Conservation (phyloP, 92 coral and sea anemone genomes). For the Paramuricea clavata region DNA sequence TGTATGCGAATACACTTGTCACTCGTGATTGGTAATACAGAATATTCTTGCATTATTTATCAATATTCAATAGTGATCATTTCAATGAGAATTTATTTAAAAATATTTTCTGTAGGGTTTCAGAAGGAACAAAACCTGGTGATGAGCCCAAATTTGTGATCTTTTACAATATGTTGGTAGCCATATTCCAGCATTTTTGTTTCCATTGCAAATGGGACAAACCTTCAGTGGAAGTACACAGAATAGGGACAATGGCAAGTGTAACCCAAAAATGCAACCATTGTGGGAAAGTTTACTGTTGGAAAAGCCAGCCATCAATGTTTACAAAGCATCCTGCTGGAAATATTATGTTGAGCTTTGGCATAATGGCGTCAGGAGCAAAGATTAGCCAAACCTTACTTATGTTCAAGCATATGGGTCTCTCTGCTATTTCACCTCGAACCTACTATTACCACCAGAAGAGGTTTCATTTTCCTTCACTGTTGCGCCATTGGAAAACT, state of each 20-base stretch:
- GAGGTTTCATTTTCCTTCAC: constrained; percentile 26
- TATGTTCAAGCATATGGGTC: constrained; percentile 23
- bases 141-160: constrained; percentile 7
- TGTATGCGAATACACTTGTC: too few relatives aligned
- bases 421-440: not conserved
- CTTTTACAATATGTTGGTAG: constrained; percentile 18
- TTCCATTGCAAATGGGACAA: constrained; percentile 14
- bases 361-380: constrained; percentile 23
- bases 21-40: not conserved
- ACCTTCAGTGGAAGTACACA: constrained; percentile 8
- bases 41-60: not conserved
- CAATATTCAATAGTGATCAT: not conserved
- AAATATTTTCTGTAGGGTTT: not conserved
- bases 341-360: constrained; percentile 34
- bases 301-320: constrained; percentile 24
- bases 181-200: constrained; percentile 1
- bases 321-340: constrained; percentile 35
- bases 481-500: constrained; percentile 6
- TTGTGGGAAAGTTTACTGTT: not conserved
- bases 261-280: constrained; percentile 21
- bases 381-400: constrained; percentile 16
- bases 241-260: constrained; percentile 23
- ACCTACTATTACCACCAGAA: constrained; percentile 25
- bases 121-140: constrained; percentile 12
- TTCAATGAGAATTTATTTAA: not conserved